These are phyloP conservation scores for Rhyzopertha dominica DNA, from an alignment of 1,140 invertebrate genomes.

Conservation along the genomic window DNA sequence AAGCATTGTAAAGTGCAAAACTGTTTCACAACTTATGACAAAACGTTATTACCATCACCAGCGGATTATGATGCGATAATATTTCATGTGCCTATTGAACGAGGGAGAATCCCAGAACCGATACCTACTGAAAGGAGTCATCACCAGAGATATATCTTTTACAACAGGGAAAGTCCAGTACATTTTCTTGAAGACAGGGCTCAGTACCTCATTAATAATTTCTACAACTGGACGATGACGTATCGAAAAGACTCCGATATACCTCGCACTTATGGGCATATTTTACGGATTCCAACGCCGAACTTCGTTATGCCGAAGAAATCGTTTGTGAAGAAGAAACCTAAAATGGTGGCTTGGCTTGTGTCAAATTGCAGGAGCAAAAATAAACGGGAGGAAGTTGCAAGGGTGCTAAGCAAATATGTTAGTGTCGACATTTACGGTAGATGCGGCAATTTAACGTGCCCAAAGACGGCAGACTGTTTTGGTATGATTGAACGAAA, in stretches of 20 bases:
- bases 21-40: slow-evolving; percentile 1
- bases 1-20: not conserved
- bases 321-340: slow-evolving; percentile 36
- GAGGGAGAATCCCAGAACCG: not conserved
- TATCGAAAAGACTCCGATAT: slow-evolving; percentile 18
- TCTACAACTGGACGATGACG: slow-evolving; percentile 25
- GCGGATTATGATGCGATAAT: slow-evolving; percentile 2
- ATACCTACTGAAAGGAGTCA: not conserved
- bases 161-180: slow-evolving; percentile 1
- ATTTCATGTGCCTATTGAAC: not conserved
- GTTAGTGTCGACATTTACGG: slow-evolving; percentile 65
- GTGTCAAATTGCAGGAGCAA: slow-evolving; percentile 56
- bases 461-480: slow-evolving; percentile 38
- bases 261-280: slow-evolving; percentile 14
- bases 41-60: not conserved
- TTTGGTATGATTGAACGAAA: slow-evolving; percentile 45
- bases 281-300: not conserved
- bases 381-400: slow-evolving; percentile 51
- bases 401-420: slow-evolving; percentile 50
- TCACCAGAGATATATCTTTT: slow-evolving; percentile 2
- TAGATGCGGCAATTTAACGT: slow-evolving; percentile 47
- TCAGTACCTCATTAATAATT: slow-evolving; percentile 2
- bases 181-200: not conserved
- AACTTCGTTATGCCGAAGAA: slow-evolving; percentile 7
- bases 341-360: slow-evolving; percentile 54